Conservation (phyloP, 2,888 invertebrate species). For the Chymomyza amoena region DNA sequence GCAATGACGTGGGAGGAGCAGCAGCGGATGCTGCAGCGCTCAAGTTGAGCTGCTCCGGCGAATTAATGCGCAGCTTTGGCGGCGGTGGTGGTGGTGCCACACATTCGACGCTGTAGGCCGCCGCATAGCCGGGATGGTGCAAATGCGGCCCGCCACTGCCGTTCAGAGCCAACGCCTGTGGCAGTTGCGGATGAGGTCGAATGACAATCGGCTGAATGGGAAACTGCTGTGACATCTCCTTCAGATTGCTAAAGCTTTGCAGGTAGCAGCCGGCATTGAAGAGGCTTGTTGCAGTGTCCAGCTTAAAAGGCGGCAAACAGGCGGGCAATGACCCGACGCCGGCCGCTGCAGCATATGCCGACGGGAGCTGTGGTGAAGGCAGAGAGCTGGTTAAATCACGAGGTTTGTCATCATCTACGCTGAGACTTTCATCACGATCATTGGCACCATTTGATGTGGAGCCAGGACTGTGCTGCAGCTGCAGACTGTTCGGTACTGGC, state of each 20-base stretch:
- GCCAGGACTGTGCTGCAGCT: constrained; percentile 78
- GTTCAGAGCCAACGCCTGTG: constrained; percentile 72
- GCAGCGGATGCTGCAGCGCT: constrained; percentile 52
- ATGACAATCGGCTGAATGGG: constrained; percentile 78
- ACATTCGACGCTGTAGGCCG: constrained; percentile 66
- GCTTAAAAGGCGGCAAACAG: constrained; percentile 75
- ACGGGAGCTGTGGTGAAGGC: constrained; percentile 56
- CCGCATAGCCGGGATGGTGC: constrained; percentile 69
- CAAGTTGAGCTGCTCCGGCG: constrained; percentile 78
- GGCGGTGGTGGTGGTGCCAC: constrained; percentile 53
- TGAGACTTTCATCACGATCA: constrained; percentile 77
- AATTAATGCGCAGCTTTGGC: constrained; percentile 78
- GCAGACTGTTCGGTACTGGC: constrained; percentile 78
- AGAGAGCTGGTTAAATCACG: constrained; percentile 75
- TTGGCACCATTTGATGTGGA: constrained; percentile 79
- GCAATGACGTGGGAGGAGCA: constrained; percentile 15
- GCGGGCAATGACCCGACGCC: constrained; percentile 47
- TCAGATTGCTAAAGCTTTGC: constrained; percentile 78
- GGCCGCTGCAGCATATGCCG: constrained; percentile 41
- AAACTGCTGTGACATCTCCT: constrained; percentile 78
- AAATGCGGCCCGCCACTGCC: constrained; percentile 62
- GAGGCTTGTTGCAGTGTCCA: constrained; percentile 76
- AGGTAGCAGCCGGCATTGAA: constrained; percentile 78
- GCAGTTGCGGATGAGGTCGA: constrained; percentile 78
- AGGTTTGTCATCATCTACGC: constrained; percentile 78